Conservation (phyloP, 2,888 invertebrate genomes). For the Phaedon cochleariae region DNA sequence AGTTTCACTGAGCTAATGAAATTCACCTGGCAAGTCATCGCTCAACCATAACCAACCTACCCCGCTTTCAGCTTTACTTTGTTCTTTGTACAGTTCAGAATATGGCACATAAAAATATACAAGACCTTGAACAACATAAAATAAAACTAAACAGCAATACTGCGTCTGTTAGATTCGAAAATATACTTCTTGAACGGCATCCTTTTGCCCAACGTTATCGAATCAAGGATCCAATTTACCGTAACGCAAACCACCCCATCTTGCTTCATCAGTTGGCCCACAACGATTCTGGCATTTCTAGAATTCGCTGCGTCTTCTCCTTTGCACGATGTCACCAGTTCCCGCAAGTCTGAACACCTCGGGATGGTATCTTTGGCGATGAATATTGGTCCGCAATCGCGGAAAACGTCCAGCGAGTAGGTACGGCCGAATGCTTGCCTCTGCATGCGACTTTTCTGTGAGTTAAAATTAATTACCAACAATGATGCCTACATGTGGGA, state of each 20-base stretch:
- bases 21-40: no score
- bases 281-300: conserved; percentile 64
- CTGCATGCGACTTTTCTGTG: conserved; percentile 69
- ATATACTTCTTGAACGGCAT: conserved; percentile 60
- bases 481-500: no score
- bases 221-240: conserved; percentile 72
- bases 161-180: conserved; percentile 8
- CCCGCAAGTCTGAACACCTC: conserved; percentile 65
- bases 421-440: conserved; percentile 69
- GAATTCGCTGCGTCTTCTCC: conserved; percentile 64
- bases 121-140: no score
- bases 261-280: conserved; percentile 61
- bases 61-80: no score
- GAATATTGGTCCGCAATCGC: conserved; percentile 67
- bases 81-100: no score
- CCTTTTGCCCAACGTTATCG: conserved; percentile 65
- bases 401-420: conserved; percentile 69
- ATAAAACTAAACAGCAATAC: neutral
- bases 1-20: no score
- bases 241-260: conserved; percentile 61
- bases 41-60: no score
- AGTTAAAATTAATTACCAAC: conserved; percentile 33
- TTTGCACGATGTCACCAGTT: conserved; percentile 68
- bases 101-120: no score
- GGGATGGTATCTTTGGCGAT: conserved; percentile 65